phyloP scores from a whole-genome alignment of 2,888 invertebrate species.

The Leucophora obtusa region DNA sequence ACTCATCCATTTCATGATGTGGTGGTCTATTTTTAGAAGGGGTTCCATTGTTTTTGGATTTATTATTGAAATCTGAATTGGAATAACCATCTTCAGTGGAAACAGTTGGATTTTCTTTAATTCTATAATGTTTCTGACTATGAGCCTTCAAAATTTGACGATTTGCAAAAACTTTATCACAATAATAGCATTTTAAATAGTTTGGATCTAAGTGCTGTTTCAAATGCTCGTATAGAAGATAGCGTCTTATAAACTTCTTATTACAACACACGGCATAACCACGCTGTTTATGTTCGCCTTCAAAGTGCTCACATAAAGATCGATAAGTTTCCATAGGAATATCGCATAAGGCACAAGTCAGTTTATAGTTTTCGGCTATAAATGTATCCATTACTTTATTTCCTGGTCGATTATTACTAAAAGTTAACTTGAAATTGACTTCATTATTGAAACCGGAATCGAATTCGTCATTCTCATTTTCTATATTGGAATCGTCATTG shows the following conservation, averaged over 20 bases:
- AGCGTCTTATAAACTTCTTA: background rate
- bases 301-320: background rate
- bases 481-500: too few relatives aligned
- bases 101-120: too few relatives aligned
- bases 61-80: too few relatives aligned
- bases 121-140: background rate
- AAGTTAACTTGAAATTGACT: too few relatives aligned
- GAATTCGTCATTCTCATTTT: too few relatives aligned
- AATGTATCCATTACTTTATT: constrained; percentile 69
- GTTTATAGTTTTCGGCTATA: constrained; percentile 55
- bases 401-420: too few relatives aligned
- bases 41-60: too few relatives aligned
- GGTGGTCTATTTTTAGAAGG: too few relatives aligned
- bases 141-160: constrained; percentile 55
- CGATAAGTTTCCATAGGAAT: background rate
- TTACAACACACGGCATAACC: background rate
- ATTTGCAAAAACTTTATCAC: background rate
- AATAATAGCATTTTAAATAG: background rate
- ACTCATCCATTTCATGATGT: constrained; percentile 67
- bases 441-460: too few relatives aligned
- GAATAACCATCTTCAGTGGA: too few relatives aligned
- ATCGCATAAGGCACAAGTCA: background rate
- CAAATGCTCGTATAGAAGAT: background rate
- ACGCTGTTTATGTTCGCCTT: background rate
- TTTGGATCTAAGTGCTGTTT: background rate